Conservation (phyloP, 1,140 invertebrate species). For the Cardiocondyla obscurior region DNA sequence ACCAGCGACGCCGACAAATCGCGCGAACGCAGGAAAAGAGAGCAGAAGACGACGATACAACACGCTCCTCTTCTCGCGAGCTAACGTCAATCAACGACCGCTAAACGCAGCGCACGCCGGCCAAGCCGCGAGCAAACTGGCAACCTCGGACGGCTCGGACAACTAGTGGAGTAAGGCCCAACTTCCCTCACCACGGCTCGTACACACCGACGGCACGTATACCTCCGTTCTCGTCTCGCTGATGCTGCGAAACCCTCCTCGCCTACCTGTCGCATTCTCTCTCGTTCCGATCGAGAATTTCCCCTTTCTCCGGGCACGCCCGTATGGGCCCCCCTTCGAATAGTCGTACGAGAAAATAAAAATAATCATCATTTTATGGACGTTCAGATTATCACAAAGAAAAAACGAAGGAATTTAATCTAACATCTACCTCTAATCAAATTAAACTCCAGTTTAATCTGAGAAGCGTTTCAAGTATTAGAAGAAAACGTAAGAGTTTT, state of each 20-base stretch:
- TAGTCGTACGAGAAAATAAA: background rate
- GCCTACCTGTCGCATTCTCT: background rate
- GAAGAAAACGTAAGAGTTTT: too few species aligned
- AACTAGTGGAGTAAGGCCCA: too few species aligned
- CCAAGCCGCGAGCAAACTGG: slow-evolving; percentile 64
- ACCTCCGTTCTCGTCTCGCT: slow-evolving; percentile 17
- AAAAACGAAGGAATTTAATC: background rate
- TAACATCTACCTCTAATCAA: background rate
- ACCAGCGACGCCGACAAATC: background rate
- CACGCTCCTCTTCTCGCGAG: background rate
- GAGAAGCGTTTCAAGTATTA: too few species aligned
- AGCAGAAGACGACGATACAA: background rate
- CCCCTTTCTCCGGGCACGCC: slow-evolving; percentile 26
- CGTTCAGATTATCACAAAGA: background rate
- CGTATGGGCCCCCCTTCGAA: background rate
- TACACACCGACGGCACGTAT: background rate
- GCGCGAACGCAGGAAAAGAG: slow-evolving; percentile 1
- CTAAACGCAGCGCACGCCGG: slow-evolving; percentile 38
- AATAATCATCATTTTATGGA: slow-evolving; percentile 10
- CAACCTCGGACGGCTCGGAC: slow-evolving; percentile 61
- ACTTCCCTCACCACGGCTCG: slow-evolving; percentile 56
- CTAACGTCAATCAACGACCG: slow-evolving; percentile 45
- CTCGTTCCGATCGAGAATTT: slow-evolving; percentile 21
- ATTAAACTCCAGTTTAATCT: too few species aligned
- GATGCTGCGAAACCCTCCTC: background rate